A percentile compares a stretch with the other conserved stretches of the same genome.
These are phyloP conservation scores for Octodon degus DNA, from an alignment of 2,113 vertebrate genomes.

Conservation along the genomic window DNA sequence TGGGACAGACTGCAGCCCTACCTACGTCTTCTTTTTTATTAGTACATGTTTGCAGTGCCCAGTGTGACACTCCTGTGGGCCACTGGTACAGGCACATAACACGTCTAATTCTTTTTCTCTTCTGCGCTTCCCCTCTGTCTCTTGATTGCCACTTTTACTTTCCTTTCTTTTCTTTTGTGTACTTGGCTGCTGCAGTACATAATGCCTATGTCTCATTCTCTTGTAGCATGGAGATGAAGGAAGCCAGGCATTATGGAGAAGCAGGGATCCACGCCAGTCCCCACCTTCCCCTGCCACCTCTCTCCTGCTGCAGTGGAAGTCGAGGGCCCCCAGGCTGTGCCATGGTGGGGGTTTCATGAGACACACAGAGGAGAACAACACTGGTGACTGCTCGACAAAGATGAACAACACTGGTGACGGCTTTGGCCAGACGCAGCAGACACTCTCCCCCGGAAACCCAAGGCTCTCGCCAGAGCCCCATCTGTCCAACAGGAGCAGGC, in stretches of 20 bases:
- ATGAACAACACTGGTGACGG: too few relatives aligned
- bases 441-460: background rate
- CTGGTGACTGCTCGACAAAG: background rate
- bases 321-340: background rate
- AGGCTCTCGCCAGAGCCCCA: background rate
- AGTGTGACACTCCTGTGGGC: background rate
- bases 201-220: background rate
- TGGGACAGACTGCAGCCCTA: too few relatives aligned
- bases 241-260: background rate
- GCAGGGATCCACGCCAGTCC: background rate
- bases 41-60: background rate
- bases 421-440: background rate
- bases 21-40: background rate
- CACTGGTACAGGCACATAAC: background rate
- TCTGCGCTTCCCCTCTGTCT: background rate
- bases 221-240: background rate
- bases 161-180: background rate
- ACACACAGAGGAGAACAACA: background rate
- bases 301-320: background rate
- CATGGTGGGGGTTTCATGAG: background rate
- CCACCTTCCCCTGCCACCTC: background rate
- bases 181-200: background rate
- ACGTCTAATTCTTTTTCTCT: background rate
- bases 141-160: background rate
- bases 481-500: background rate